Evolutionary conservation across 2,113 vertebrate genomes (phyloP), one percentile per base, ranked within the genome.

Genomic region (Cheilinus undulatus): DNA sequence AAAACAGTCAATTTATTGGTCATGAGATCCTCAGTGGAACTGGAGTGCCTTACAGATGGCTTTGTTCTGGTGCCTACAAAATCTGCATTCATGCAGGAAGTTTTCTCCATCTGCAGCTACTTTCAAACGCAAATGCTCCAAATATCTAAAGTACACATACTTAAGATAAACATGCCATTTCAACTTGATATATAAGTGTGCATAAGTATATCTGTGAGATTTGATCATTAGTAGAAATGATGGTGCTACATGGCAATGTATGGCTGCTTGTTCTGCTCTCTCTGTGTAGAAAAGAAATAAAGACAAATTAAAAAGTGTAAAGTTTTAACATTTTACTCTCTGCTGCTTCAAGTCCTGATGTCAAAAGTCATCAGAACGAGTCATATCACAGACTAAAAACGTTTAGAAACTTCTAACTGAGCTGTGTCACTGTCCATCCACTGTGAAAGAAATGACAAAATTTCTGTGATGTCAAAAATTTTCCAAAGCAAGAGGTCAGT

Each of bases 1-100:
- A 30, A 82, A 80, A 64, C 1, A 11, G 12, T 75, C 5, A 71
- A 82, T 76, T 63, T 27, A 26, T 27, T 76, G 75, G 60, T 71
- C 70, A 68, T 78, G 32, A 52, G 50, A 82, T 9, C 22, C 28
- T 27, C 28, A 19, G 9, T 48, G 51, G 15, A 56, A 14, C 63
- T 30, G 30, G 13, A 60, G 32, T 14, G n/a, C 20, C 24, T 11
- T 14, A 17, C 45, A 0, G 3, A 23, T 22, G 17, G 17, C 40
- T 23, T 14, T 64, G 28, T 38, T 24, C 61, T 36, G 42, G 12
- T 51, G 40, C 40, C 12, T 17, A 42, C 6, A 1, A 42, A 42
- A 42, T 15, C 17, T 6, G 19, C 9, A 11, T 20, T 69, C 4
- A 19, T 57, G 43, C 24, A 15, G 42, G 19, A 58, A 13, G 1